phyloP scores from a whole-genome alignment of 2,888 invertebrate species.

The Eumacrocentrus americanus region DNA sequence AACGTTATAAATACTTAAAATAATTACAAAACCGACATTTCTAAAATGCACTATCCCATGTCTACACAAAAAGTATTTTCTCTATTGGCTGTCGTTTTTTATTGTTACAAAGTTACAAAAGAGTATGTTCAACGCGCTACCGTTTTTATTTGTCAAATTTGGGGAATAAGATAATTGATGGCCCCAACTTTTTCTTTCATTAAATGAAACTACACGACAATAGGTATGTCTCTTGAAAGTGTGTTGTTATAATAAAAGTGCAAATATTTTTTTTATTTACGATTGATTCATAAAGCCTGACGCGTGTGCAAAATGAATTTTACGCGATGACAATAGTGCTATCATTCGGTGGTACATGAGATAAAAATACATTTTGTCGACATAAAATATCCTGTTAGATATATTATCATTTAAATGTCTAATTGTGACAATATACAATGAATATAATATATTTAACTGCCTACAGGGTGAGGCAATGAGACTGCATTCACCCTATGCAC shows the following conservation, averaged over 20 bases:
- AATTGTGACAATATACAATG: slow-evolving; percentile 38
- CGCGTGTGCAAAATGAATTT: no score
- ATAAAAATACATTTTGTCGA: no score
- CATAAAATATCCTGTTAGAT: slow-evolving; percentile 4
- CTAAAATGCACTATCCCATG: neutral
- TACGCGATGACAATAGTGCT: neutral
- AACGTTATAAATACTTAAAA: slow-evolving; percentile 9
- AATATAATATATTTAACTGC: slow-evolving; percentile 43
- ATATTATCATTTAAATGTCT: slow-evolving; percentile 14
- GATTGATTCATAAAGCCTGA: no score
- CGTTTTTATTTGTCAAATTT: neutral
- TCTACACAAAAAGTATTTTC: no score
- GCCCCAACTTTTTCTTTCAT: no score
- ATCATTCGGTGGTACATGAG: no score
- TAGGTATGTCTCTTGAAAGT: no score
- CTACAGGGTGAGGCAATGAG: slow-evolving; percentile 44
- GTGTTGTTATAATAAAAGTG: neutral
- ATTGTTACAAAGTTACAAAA: neutral
- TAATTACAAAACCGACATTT: neutral
- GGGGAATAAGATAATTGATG: no score
- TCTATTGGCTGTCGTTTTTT: no score
- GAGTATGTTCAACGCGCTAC: neutral
- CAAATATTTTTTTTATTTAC: slow-evolving; percentile 2
- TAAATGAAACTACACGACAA: neutral
- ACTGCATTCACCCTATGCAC: slow-evolving; percentile 31